Conservation (phyloP, 2,113 vertebrate genomes). For the Tychaedon coryphoeus region DNA sequence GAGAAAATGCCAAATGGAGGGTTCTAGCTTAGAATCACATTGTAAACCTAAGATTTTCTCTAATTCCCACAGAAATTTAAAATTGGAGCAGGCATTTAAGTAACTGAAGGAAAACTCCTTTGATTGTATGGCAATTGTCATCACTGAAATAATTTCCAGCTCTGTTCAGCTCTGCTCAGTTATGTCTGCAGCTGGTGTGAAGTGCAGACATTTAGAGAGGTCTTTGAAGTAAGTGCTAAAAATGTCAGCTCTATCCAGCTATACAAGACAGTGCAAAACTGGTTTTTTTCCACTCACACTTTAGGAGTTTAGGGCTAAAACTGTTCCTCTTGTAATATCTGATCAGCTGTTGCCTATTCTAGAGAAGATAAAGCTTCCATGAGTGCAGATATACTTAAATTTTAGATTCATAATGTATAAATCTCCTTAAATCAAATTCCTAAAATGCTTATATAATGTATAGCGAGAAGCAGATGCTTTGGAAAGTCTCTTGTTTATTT, state of each 20-base stretch:
- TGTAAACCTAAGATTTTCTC: neutral
- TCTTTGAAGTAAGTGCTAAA: neutral
- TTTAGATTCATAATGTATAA: neutral
- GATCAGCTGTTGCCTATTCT: neutral
- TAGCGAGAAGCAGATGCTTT: neutral
- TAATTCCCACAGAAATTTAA: neutral
- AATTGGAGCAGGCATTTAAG: neutral
- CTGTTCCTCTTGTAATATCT: neutral
- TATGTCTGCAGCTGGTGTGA: neutral
- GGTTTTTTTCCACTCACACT: accelerated
- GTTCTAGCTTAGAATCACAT: neutral
- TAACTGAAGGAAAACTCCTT: neutral
- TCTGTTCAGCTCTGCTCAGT: neutral
- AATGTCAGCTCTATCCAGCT: neutral
- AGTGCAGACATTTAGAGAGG: neutral
- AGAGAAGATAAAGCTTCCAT: neutral
- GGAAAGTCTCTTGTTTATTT: neutral
- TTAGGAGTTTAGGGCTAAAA: neutral
- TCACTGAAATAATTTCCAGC: constrained; percentile 23
- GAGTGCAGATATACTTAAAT: neutral
- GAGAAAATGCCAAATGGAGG: neutral
- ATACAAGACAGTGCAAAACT: neutral
- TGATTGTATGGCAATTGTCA: constrained; percentile 32
- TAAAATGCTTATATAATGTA: neutral
- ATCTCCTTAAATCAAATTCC: neutral